A percentile compares a stretch with the other conserved stretches of the same genome.
phyloP scores from a whole-genome alignment of 1,140 invertebrate genomes.

The Heliconius nattereri region DNA sequence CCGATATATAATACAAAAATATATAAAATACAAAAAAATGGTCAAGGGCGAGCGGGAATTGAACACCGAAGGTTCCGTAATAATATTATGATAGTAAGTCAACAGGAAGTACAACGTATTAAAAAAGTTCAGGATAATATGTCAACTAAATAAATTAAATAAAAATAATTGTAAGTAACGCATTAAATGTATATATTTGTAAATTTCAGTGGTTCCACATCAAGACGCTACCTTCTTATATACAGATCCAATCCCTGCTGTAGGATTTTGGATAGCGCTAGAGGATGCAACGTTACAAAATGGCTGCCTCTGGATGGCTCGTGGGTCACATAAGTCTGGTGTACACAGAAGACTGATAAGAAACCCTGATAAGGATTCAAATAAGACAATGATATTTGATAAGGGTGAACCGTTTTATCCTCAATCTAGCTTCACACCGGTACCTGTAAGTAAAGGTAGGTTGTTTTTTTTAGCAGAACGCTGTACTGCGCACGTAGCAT shows the following conservation, averaged over 20 bases:
- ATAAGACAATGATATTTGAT: slow-evolving; percentile 85
- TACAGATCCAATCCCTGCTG: slow-evolving; percentile 87
- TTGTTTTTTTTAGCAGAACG: background rate
- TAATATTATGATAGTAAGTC: too few species aligned
- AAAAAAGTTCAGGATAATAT: too few species aligned
- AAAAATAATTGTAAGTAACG: too few species aligned
- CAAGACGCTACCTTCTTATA: slow-evolving; percentile 94
- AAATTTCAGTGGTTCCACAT: slow-evolving; percentile 87
- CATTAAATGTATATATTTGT: background rate
- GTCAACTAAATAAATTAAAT: background rate
- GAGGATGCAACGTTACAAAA: slow-evolving; percentile 96
- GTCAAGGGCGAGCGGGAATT: too few species aligned
- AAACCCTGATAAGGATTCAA: slow-evolving; percentile 85
- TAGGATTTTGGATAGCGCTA: slow-evolving; percentile 97
- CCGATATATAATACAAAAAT: background rate
- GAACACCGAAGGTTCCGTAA: too few species aligned
- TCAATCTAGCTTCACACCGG: slow-evolving; percentile 88
- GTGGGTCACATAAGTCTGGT: slow-evolving; percentile 93
- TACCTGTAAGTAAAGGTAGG: slow-evolving; percentile 83
- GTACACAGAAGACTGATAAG: slow-evolving; percentile 87
- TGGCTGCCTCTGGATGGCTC: slow-evolving; percentile 96
- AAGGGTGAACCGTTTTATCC: slow-evolving; percentile 86
- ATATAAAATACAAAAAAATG: background rate
- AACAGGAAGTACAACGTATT: too few species aligned
- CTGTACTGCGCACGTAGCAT: too few species aligned